Percentiles rank a stretch among this genome's conserved stretches.
phyloP scores from a whole-genome alignment of 2,888 invertebrate genomes.

The Callinectes sapidus region DNA sequence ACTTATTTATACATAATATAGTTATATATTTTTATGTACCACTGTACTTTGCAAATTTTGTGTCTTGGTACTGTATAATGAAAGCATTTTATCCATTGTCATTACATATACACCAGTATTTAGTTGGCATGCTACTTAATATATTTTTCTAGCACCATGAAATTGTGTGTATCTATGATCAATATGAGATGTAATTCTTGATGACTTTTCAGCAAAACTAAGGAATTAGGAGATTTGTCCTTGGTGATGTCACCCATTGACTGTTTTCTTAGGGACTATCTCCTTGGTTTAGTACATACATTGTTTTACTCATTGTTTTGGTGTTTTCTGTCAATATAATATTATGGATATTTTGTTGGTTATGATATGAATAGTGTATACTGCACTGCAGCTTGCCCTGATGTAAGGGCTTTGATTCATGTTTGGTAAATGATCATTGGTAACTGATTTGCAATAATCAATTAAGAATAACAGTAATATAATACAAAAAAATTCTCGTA shows the following conservation, averaged over 20 bases:
- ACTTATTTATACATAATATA: background rate
- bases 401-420: background rate
- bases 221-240: background rate
- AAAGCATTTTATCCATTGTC: background rate
- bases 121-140: constrained; percentile 31
- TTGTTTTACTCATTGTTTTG: background rate
- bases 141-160: background rate
- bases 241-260: background rate
- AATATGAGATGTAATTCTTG: background rate
- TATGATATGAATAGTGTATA: background rate
- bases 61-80: background rate
- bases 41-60: background rate
- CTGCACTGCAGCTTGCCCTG: background rate
- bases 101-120: background rate
- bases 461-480: background rate
- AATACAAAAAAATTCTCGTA: background rate
- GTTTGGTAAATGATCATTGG: background rate
- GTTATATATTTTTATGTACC: constrained; percentile 18
- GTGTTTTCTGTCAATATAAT: background rate
- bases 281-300: background rate
- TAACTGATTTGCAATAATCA: background rate
- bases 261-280: background rate
- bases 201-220: background rate
- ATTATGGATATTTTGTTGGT: background rate
- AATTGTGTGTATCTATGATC: background rate